phyloP scores from a whole-genome alignment of 2,113 vertebrate genomes.

The Sinocyclocheilus rhinocerous region DNA sequence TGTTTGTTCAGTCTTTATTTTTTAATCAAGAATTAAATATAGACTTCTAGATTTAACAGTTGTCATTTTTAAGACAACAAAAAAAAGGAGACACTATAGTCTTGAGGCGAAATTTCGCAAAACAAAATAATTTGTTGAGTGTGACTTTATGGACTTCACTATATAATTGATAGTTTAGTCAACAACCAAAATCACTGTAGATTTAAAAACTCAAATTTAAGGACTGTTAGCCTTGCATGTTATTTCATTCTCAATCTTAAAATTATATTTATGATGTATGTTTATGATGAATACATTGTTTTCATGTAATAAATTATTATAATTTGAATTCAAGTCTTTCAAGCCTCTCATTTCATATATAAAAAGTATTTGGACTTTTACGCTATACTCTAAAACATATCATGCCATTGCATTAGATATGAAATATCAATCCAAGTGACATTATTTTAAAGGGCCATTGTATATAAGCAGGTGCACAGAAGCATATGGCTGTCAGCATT shows the following conservation, averaged over 20 bases:
- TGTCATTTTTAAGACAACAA: not conserved
- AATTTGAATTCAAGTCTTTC: not conserved
- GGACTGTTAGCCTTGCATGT: not conserved
- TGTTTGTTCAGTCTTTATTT: not conserved
- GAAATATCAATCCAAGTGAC: not conserved
- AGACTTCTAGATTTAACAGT: not conserved
- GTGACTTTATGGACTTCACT: not conserved
- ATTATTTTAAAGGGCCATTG: conserved; percentile 9
- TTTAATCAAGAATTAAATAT: not conserved
- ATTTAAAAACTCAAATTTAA: not conserved
- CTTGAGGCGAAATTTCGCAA: not conserved
- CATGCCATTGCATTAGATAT: not conserved
- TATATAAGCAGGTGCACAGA: not conserved
- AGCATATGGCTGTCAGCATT: not conserved
- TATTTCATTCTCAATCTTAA: not conserved
- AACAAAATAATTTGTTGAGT: not conserved
- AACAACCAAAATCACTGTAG: not conserved
- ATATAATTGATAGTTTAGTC: not conserved
- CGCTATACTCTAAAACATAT: not conserved
- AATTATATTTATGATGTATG: not conserved
- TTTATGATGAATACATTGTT: too few relatives aligned
- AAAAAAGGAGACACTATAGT: too few relatives aligned
- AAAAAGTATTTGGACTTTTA: not conserved
- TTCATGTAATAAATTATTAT: conserved; percentile 3
- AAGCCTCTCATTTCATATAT: not conserved